These are phyloP conservation scores for Cotesia chilonis DNA, from an alignment of 1,140 invertebrate species.

Conservation along the genomic window DNA sequence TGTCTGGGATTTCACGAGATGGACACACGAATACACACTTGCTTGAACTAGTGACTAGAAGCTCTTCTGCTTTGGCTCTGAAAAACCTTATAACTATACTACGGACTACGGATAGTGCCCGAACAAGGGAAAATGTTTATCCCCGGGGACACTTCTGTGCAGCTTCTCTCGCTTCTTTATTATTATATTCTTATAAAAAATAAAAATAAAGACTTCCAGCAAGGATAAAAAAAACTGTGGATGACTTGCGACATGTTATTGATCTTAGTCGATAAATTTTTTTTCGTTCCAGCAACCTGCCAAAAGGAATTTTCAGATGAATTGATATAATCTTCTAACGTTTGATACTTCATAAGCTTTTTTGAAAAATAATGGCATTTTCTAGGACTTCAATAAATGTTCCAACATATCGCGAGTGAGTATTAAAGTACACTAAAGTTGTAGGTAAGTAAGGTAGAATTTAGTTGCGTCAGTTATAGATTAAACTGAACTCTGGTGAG, in stretches of 20 bases:
- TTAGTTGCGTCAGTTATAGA: too few relatives aligned
- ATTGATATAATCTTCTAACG: too few relatives aligned
- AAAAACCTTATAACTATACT: too few relatives aligned
- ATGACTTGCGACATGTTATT: constrained; percentile 2
- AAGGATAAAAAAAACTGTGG: not conserved
- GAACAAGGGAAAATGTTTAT: too few relatives aligned
- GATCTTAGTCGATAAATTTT: not conserved
- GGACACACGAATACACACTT: constrained; percentile 5
- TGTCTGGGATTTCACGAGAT: not conserved
- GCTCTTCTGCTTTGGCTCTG: too few relatives aligned
- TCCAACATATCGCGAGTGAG: not conserved
- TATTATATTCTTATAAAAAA: not conserved
- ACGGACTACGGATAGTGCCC: too few relatives aligned
- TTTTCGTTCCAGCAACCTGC: too few relatives aligned
- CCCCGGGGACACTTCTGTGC: too few relatives aligned
- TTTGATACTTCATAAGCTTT: too few relatives aligned
- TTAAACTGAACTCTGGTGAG: too few relatives aligned
- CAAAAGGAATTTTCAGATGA: too few relatives aligned
- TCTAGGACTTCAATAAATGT: not conserved
- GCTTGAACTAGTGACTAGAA: not conserved
- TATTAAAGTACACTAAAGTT: not conserved
- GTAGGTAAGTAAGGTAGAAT: not conserved
- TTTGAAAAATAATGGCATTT: too few relatives aligned
- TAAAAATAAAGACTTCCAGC: not conserved
- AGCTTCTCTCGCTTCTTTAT: not conserved